A percentile compares a stretch with the other conserved stretches of the same genome.
phyloP scores from a whole-genome alignment of 2,797 vertebrate genomes.

The Channa striata region DNA sequence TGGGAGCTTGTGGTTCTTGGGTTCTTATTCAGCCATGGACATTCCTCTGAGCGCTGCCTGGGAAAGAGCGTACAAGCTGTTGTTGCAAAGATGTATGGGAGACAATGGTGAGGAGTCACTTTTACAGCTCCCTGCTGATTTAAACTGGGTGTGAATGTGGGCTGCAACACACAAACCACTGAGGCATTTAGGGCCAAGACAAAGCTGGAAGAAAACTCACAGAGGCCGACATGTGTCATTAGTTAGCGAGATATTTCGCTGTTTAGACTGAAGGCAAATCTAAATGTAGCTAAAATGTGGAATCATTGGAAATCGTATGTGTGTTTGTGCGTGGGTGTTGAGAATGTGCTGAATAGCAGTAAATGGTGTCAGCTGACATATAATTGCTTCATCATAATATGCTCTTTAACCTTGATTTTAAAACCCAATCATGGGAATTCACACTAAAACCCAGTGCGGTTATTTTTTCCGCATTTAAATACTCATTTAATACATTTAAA shows the following conservation, averaged over 20 bases:
- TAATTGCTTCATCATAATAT: too few species aligned
- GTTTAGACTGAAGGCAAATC: background rate
- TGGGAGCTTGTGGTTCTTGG: conserved; percentile 31
- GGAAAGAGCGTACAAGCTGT: conserved; percentile 44
- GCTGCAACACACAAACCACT: conserved; percentile 13
- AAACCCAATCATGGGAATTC: too few species aligned
- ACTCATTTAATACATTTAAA: too few species aligned
- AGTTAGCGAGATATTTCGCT: background rate
- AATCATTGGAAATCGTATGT: background rate
- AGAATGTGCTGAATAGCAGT: background rate
- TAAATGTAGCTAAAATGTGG: background rate
- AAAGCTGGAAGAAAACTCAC: conserved; percentile 12
- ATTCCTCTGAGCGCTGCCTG: conserved; percentile 52
- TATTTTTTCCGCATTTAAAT: too few species aligned
- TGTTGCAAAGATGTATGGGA: conserved; percentile 40
- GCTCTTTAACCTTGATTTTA: too few species aligned
- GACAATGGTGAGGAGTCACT: conserved; percentile 40
- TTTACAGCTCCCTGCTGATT: conserved; percentile 46
- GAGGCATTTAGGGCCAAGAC: background rate
- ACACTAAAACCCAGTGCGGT: too few species aligned
- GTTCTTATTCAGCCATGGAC: conserved; percentile 54
- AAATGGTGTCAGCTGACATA: background rate
- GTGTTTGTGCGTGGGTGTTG: too few species aligned
- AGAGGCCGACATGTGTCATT: background rate
- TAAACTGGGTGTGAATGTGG: conserved; percentile 36